Conservation (phyloP, 2,888 invertebrate species). For the Drosophila birchii region DNA sequence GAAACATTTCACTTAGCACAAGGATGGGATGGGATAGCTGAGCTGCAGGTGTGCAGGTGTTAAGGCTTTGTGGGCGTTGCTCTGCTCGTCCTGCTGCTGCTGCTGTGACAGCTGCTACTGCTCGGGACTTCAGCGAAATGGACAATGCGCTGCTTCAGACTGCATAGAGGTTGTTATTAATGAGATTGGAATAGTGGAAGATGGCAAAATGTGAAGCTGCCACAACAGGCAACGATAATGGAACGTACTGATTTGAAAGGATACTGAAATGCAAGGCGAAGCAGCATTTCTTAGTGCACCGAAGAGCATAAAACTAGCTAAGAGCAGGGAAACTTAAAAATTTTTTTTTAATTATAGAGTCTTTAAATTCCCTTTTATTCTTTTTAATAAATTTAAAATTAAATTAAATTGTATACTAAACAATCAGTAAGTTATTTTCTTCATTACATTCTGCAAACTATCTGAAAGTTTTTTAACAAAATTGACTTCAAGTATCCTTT, state of each 20-base stretch:
- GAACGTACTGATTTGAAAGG: conserved; percentile 26
- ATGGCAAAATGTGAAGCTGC: conserved; percentile 38
- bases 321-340: not conserved
- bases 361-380: not conserved
- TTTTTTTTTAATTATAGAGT: no score
- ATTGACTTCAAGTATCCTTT: not conserved
- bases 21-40: conserved; percentile 33
- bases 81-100: conserved; percentile 14
- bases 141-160: conserved; percentile 55
- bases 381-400: not conserved
- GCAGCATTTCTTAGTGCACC: not conserved
- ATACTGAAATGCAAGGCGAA: conserved; percentile 3
- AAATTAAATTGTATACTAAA: not conserved
- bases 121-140: conserved; percentile 57
- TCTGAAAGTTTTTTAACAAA: not conserved
- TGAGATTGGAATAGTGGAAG: conserved; percentile 41
- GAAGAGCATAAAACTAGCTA: not conserved
- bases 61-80: conserved; percentile 40
- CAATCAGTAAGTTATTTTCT: not conserved
- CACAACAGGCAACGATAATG: conserved; percentile 45
- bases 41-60: conserved; percentile 55
- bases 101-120: conserved; percentile 54
- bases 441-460: no score
- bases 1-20: conserved; percentile 76
- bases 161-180: conserved; percentile 34